Evolutionary conservation across 2,888 invertebrate species (phyloP), one percentile per base, ranked within the genome.

Genomic region (Mythimna albipuncta): DNA sequence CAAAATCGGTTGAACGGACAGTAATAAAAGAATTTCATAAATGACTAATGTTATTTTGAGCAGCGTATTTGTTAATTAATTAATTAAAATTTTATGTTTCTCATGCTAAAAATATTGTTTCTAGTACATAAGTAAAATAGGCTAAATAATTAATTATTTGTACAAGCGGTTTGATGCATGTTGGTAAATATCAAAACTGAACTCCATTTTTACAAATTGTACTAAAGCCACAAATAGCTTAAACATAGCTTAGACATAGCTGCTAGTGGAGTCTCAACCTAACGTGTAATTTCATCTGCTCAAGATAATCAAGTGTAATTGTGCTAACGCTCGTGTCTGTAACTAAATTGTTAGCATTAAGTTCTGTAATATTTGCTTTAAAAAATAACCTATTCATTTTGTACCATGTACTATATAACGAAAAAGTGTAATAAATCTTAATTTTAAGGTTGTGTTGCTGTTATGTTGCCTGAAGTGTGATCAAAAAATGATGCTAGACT

Each of bases 221-320:
- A 1, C n/a, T n/a, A 6, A 21, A 41, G 55, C 32, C 13, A 44
- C 11, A 16, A 21, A 21, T 13, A 47, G 7, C 13, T 0, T 4
- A 10, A 4, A 19, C 19, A 57, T 50, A 52, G 73, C 13, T 0
- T 4, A 10, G 6, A 19, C 19, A 57, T 50, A 52, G 73, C 85
- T 72, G 58, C 16, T 21, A 69, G 64, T 81, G 82, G n/a, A 72
- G 32, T 41, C 57, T 66, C n/a, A 55, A 0, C 64, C 44, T 55
- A 64, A 69, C 44, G 41, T 69, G 69, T 79, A 75, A 75, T 72
- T 83, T 75, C 73, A 72, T 65, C 76, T 83, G 83, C 83, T 83
- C 83, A 83, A 85, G 69, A 75, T 72, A 83, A 83, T 80, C 69
- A 83, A 69, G 69, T 76, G 69, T 83, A 71, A 85, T 76, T 79